Base-by-base conservation (phyloP, 2,797 vertebrate species). In the Cyprinella venusta region DNA sequence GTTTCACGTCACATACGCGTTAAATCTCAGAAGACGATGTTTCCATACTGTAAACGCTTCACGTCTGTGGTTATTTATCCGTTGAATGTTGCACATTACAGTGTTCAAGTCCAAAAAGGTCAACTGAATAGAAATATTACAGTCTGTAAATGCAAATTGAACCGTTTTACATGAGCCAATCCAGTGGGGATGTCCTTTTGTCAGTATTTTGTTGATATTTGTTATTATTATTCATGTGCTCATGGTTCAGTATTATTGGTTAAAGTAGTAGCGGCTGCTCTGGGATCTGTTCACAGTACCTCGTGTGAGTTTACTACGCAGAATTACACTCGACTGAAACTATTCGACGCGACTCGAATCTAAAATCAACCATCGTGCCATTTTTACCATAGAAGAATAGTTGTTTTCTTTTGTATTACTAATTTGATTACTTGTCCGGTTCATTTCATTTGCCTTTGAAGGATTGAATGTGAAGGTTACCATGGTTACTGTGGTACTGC, bases 191-290 rank as follows among this genome's bases (percentile, higher is more conserved):
- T 88, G 82, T 69, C 42, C 26, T 45, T 54, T 74, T 82, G 84
- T 36, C 42, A n/a, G 36, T 71, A 90, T 91, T 89, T 76, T n/a
- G n/a, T n/a, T n/a, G n/a, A n/a, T n/a, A n/a, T n/a, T 30, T 56
- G 76, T 45, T 88, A 65, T 74, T 33, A 90, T 82, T 89, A 85
- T 87, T 91, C 90, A 72, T 68, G 81, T 68, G 45, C 8, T n/a
- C 19, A n/a, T n/a, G n/a, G 81, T 77, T 90, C 91, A 93, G 93
- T 95, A 90, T 95, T 94, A 90, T 91, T 12, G 88, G 52, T 26
- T 84, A 74, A 67, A 24, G 86, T 85, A 87, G 86, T 85, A 87
- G 85, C 88, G 2, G 87, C 87, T 90, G 88, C 80, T 78, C 88
- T 84, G 63, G 64, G 64, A 67, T 67, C 64, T 67, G 67, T 42